A percentile compares a stretch with the other conserved stretches of the same genome.
Conservation (phyloP, 2,888 invertebrate genomes). For the Sarcophaga variegata region DNA sequence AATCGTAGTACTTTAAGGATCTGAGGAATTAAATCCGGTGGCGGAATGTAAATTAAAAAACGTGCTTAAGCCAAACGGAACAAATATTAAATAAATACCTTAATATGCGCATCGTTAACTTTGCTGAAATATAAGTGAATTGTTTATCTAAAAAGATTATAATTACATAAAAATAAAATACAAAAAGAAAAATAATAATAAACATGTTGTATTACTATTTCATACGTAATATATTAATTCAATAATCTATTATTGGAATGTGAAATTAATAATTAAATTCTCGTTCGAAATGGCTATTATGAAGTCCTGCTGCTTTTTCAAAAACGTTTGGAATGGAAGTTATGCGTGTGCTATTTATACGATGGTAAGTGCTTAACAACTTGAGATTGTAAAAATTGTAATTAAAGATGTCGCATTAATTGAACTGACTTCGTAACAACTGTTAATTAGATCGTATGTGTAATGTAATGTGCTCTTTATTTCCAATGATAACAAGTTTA, state of each 20-base stretch:
- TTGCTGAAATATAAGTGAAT: no score
- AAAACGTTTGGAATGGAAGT: constrained; percentile 66
- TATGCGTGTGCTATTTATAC: constrained; percentile 62
- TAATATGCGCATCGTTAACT: no score
- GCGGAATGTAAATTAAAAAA: constrained; percentile 4
- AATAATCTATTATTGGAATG: no score
- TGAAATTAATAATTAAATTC: constrained; percentile 2
- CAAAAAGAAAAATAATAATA: not conserved
- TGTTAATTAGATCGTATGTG: no score
- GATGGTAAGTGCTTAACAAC: constrained; percentile 47
- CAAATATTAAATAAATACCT: no score
- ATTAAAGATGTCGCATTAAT: no score
- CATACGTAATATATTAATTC: no score
- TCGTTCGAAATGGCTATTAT: constrained; percentile 54
- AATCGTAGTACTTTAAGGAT: constrained; percentile 3
- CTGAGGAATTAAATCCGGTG: not conserved
- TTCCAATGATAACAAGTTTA: no score
- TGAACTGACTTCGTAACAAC: no score
- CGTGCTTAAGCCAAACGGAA: not conserved
- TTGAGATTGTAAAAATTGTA: not conserved
- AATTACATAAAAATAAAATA: not conserved
- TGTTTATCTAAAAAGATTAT: no score
- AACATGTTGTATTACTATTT: no score
- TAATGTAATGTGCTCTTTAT: no score
- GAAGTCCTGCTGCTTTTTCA: constrained; percentile 60